Evolutionary conservation across 2,113 vertebrate species (phyloP), one percentile per base, ranked within the genome.

Genomic region (Labrus mixtus): DNA sequence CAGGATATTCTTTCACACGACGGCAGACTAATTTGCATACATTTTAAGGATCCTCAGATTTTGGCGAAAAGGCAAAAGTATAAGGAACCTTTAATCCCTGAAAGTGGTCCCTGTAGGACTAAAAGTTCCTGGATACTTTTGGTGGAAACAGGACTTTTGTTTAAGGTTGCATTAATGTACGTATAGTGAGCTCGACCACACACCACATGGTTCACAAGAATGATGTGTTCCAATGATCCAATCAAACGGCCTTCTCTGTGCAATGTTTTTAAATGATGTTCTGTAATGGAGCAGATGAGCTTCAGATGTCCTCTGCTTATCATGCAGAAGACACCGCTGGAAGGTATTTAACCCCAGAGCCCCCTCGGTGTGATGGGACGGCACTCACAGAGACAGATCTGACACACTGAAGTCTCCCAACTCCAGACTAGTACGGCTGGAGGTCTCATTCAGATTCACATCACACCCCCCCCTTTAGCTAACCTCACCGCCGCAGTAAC

Each of bases 321-420:
- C 43, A 45, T 15, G 43, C 43, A 10, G 43, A 45, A 45, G 45
- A 48, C 45, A 4, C 33, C 39, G 10, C 36, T 12, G 13, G 55
- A 59, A 33, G 43, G 10, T 39, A 22, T 70, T 70, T 70, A 70
- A 48, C 19, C n/a, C 25, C 19, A 8, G 55, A 37, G 36, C 20
- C 45, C 45, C 41, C 41, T 59, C 13, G 1, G 25, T 19, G 29
- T 9, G 39, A 57, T 46, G 22, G 51, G 65, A 69, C 29, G 4
- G 15, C 54, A 33, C 23, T 29, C 56, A 20, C 10, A 20, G 19
- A 37, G 54, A 33, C 17, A 46, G 37, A 45, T 56, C 41, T 25
- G 59, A 60, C 20, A 48, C 45, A 17, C 45, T 48, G 45, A 48
- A 17, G 45, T 17, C 45, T 48, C 45, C 45, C 17, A 15, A 48